A percentile compares a stretch with the other conserved stretches of the same genome.
phyloP scores from a whole-genome alignment of 92 coral and sea anemone genomes.

The Actinostola sp. region DNA sequence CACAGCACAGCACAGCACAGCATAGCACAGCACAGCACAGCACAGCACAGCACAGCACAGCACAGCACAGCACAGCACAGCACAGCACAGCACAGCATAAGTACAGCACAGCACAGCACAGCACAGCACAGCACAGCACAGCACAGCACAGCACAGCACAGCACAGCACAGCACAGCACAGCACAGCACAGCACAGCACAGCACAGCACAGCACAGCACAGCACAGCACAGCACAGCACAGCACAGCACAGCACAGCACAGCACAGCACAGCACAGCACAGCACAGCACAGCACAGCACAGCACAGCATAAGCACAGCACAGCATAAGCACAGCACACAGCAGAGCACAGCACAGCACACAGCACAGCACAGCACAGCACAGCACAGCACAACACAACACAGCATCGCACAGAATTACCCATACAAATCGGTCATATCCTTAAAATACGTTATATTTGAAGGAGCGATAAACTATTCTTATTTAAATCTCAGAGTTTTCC shows the following conservation, averaged over 20 bases:
- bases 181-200: constrained; percentile 33
- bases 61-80: constrained; percentile 42
- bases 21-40: constrained; percentile 25
- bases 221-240: constrained; percentile 21
- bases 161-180: constrained; percentile 32
- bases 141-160: constrained; percentile 30
- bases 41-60: constrained; percentile 33
- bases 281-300: constrained; percentile 28
- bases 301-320: too few relatives aligned
- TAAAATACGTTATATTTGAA: too few relatives aligned
- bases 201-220: constrained; percentile 25
- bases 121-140: constrained; percentile 26
- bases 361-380: too few relatives aligned
- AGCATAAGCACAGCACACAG: too few relatives aligned
- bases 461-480: too few relatives aligned
- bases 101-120: too few relatives aligned
- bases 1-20: constrained; percentile 12
- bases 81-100: constrained; percentile 29
- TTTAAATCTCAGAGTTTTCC: too few relatives aligned
- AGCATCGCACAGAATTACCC: too few relatives aligned
- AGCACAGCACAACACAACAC: too few relatives aligned
- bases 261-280: constrained; percentile 31
- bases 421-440: too few relatives aligned
- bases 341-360: too few relatives aligned
- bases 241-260: constrained; percentile 31